These are phyloP conservation scores for Chymomyza costata DNA, from an alignment of 1,140 invertebrate genomes.

Conservation along the genomic window DNA sequence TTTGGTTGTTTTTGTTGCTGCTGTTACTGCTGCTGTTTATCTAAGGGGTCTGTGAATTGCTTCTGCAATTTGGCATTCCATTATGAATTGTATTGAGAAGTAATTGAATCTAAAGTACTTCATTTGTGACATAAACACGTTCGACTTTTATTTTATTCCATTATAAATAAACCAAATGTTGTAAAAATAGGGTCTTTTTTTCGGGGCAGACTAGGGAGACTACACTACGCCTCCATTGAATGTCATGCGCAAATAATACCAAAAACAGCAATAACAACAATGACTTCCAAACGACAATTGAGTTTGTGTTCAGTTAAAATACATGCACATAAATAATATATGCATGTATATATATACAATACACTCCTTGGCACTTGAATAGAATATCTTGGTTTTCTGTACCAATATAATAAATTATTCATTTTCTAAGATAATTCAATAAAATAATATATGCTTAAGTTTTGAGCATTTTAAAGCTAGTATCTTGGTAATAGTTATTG, in stretches of 20 bases:
- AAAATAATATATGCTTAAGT: constrained; percentile 48
- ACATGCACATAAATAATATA: constrained; percentile 14
- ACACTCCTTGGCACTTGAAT: constrained; percentile 18
- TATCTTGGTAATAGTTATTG: too few species aligned
- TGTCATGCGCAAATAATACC: too few species aligned
- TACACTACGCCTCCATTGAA: too few species aligned
- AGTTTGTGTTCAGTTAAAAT: constrained; percentile 60
- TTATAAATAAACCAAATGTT: constrained; percentile 53
- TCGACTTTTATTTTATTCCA: constrained; percentile 39
- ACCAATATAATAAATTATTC: too few species aligned
- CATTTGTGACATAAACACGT: constrained; percentile 65
- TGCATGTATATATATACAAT: constrained; percentile 10
- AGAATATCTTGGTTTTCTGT: too few species aligned
- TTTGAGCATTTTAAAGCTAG: too few species aligned
- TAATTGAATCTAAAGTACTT: constrained; percentile 70
- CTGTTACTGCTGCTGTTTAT: constrained; percentile 10
- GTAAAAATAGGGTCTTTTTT: constrained; percentile 8
- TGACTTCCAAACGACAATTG: constrained; percentile 57
- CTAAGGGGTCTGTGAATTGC: constrained; percentile 2
- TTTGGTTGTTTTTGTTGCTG: too few species aligned
- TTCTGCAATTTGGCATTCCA: constrained; percentile 40
- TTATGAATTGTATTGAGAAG: constrained; percentile 48
- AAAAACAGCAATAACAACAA: constrained; percentile 12
- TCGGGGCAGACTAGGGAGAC: constrained; percentile 1
- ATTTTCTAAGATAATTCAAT: too few species aligned